Evolutionary conservation across 30 jellyfish, hydroid and myxozoan species (phyloP).

Genomic region (Cassiopea andromeda): DNA sequence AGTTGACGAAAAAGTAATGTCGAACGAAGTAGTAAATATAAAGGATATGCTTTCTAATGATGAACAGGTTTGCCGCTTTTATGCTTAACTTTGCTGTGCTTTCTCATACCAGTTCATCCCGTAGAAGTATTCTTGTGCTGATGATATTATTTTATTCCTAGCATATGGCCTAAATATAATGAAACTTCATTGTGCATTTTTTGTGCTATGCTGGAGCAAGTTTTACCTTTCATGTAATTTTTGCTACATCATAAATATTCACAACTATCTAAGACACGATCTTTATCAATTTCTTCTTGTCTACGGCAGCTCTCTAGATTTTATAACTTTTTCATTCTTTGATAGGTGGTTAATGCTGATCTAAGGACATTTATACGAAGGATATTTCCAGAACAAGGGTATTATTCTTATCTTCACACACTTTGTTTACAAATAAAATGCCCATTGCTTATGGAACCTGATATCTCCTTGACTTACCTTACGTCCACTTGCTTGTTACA

Average conservation of each 20-base stretch:
- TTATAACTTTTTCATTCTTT: background rate
- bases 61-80: background rate
- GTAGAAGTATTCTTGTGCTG: background rate
- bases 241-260: too few species aligned
- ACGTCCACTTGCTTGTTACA: too few species aligned
- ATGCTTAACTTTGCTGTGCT: background rate
- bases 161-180: too few species aligned
- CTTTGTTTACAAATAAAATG: too few species aligned
- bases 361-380: constrained; percentile 1
- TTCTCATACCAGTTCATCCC: background rate
- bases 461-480: background rate
- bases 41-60: background rate
- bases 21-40: background rate
- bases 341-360: background rate
- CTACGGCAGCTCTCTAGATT: too few species aligned
- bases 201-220: too few species aligned
- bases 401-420: background rate
- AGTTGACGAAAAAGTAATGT: background rate
- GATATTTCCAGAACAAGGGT: background rate
- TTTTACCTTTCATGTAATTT: too few species aligned
- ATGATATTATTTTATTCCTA: too few species aligned
- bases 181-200: too few species aligned
- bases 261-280: too few species aligned
- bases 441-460: background rate
- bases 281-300: too few species aligned